Evolutionary conservation across 2,888 invertebrate genomes (phyloP).

Genomic region (Sepioteuthis lessoniana): DNA sequence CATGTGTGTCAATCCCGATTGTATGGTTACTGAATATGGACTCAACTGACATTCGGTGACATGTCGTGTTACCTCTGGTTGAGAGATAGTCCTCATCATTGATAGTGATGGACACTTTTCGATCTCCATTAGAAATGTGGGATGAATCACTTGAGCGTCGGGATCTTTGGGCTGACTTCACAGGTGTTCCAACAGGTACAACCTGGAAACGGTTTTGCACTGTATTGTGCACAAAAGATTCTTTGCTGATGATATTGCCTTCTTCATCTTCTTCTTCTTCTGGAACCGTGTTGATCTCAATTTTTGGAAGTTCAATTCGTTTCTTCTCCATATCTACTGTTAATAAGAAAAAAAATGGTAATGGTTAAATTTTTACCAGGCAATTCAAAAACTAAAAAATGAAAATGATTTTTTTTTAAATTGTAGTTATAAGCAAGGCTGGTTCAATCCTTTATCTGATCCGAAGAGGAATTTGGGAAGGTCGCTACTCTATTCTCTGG

Average conservation of each 20-base stretch:
- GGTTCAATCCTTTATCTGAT: too few species aligned
- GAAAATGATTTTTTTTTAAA: background rate
- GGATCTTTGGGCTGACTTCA: background rate
- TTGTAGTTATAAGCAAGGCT: too few species aligned
- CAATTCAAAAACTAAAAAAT: background rate
- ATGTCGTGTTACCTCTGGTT: background rate
- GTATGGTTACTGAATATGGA: slow-evolving; percentile 49
- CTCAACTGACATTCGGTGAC: slow-evolving; percentile 52
- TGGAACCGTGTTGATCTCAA: slow-evolving; percentile 39
- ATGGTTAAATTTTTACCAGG: background rate
- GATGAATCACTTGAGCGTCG: slow-evolving; percentile 40
- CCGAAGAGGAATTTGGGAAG: too few species aligned
- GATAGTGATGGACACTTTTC: slow-evolving; percentile 38
- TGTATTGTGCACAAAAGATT: background rate
- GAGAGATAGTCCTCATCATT: slow-evolving; percentile 42
- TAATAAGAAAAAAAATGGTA: background rate
- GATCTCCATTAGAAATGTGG: background rate
- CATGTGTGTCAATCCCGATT: slow-evolving; percentile 79
- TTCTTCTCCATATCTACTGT: slow-evolving; percentile 43
- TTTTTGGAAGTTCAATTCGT: slow-evolving; percentile 37
- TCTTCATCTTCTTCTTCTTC: slow-evolving; percentile 44
- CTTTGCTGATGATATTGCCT: background rate
- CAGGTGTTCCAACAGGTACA: background rate
- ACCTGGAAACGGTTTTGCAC: slow-evolving; percentile 24
- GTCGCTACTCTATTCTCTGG: too few species aligned